phyloP scores from a whole-genome alignment of 2,888 invertebrate species.

The Andrena dorsata region DNA sequence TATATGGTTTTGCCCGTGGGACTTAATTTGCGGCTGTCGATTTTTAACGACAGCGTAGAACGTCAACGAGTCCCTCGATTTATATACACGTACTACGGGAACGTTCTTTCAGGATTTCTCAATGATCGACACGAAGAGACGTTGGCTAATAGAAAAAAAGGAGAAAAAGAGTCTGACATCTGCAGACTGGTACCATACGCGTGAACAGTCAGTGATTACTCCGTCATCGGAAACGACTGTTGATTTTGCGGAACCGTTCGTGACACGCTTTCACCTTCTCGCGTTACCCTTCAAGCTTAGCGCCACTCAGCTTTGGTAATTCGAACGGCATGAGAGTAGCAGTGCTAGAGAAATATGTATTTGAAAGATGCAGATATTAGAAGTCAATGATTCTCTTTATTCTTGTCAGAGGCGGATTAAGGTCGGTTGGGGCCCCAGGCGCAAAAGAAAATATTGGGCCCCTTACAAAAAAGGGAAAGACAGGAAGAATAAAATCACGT shows the following conservation, averaged over 20 bases:
- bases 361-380: not conserved
- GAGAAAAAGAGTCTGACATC: not conserved
- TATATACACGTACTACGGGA: not conserved
- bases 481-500: too few relatives aligned
- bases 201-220: not conserved
- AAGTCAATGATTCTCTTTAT: too few relatives aligned
- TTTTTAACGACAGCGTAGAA: not conserved
- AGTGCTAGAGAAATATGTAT: slow-evolving; percentile 11
- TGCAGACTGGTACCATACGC: not conserved
- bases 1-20: not conserved
- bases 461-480: too few relatives aligned
- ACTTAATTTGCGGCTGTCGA: not conserved
- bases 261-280: slow-evolving; percentile 17
- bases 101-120: slow-evolving; percentile 22
- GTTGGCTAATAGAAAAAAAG: slow-evolving; percentile 3
- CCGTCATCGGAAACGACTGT: not conserved
- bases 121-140: slow-evolving; percentile 1
- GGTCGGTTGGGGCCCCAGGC: too few relatives aligned
- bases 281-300: not conserved
- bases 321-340: not conserved
- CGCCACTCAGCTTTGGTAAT: not conserved
- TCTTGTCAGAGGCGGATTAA: too few relatives aligned
- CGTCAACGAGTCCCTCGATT: not conserved
- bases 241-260: not conserved
- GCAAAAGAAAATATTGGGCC: too few relatives aligned